These are phyloP conservation scores for human DNA, from an alignment of 2,113 vertebrate species.

Conservation along the genomic window GRCh38 chr11:127050001-127050500, in stretches of 20 bases:
- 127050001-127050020: accelerated
- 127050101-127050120: not conserved
- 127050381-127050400: not conserved
- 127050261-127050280: not conserved
- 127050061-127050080: accelerated
- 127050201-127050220: not conserved
- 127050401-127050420: not conserved
- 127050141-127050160: not conserved
- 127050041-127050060: accelerated
- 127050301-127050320: not conserved
- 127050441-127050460: not conserved
- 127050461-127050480: not conserved
- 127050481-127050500: not conserved
- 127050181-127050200: not conserved
- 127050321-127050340: not conserved
- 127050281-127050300: too few species aligned
- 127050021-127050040: not conserved
- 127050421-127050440: not conserved
- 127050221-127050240: not conserved
- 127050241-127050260: not conserved
- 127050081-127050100: not conserved
- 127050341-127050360: not conserved
- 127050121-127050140: too few species aligned
- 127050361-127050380: not conserved
- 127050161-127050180: not conserved